Conservation (phyloP, 1,140 invertebrate species). For the Mesaphorura yosii region DNA sequence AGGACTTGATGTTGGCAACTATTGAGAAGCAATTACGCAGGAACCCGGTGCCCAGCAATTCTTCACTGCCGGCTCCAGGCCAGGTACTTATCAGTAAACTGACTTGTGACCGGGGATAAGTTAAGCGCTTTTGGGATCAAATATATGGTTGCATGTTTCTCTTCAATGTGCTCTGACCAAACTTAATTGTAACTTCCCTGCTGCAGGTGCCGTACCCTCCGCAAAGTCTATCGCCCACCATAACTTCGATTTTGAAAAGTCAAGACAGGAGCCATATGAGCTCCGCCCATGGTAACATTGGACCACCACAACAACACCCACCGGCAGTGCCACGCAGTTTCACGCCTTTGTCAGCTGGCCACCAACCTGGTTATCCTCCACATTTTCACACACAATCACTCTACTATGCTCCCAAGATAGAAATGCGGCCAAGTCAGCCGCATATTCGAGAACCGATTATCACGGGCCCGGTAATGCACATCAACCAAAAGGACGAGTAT, state of each 20-base stretch:
- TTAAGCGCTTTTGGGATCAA: too few species aligned
- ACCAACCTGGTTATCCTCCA: background rate
- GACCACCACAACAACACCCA: background rate
- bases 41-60: constrained; percentile 38
- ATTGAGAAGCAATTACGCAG: constrained; percentile 61
- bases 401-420: background rate
- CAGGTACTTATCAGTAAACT: background rate
- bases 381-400: background rate
- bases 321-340: too few species aligned
- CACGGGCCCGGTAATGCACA: constrained; percentile 8
- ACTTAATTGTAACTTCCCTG: too few species aligned
- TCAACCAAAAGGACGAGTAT: constrained; percentile 37
- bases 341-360: too few species aligned
- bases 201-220: constrained; percentile 31
- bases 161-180: too few species aligned
- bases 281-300: too few species aligned
- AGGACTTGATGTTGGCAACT: constrained; percentile 60
- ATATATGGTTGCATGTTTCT: too few species aligned
- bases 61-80: background rate
- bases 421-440: constrained; percentile 6
- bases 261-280: constrained; percentile 21
- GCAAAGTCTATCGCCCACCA: constrained; percentile 47
- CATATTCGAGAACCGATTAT: constrained; percentile 22
- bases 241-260: constrained; percentile 50
- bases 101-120: background rate